phyloP scores from a whole-genome alignment of 2,113 vertebrate genomes.

The Microcebus lehilahytsara region DNA sequence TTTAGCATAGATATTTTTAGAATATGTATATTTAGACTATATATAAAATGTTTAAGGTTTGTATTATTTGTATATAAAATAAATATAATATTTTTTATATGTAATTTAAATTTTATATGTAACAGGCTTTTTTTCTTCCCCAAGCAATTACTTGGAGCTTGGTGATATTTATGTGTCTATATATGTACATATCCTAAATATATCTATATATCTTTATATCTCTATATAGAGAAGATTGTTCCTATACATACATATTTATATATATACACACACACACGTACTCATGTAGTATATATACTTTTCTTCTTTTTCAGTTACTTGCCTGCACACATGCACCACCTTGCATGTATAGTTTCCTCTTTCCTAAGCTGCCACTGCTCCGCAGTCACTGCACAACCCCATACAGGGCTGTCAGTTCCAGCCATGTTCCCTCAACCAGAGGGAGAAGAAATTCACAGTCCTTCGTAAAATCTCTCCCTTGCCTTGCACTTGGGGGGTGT shows the following conservation, averaged over 20 bases:
- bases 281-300: neutral
- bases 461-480: slow-evolving; percentile 39
- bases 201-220: neutral
- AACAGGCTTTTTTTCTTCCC: neutral
- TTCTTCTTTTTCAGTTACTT: neutral
- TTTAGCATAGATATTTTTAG: neutral
- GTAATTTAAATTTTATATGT: neutral
- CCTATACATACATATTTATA: too few relatives aligned
- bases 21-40: neutral
- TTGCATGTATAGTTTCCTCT: neutral
- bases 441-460: neutral
- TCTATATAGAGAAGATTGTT: neutral
- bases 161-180: neutral
- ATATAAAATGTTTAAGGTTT: neutral
- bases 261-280: rapidly evolving
- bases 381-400: neutral
- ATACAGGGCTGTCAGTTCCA: neutral
- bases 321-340: neutral
- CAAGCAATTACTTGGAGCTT: neutral
- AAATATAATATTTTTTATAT: neutral
- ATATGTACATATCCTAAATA: neutral
- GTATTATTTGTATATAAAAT: neutral
- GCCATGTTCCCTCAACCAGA: neutral
- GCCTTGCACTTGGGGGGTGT: neutral
- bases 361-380: neutral